A percentile compares a stretch with the other conserved stretches of the same genome.
These are phyloP conservation scores for Caradrina clavipalpis DNA, from an alignment of 2,888 invertebrate genomes.

Conservation along the genomic window DNA sequence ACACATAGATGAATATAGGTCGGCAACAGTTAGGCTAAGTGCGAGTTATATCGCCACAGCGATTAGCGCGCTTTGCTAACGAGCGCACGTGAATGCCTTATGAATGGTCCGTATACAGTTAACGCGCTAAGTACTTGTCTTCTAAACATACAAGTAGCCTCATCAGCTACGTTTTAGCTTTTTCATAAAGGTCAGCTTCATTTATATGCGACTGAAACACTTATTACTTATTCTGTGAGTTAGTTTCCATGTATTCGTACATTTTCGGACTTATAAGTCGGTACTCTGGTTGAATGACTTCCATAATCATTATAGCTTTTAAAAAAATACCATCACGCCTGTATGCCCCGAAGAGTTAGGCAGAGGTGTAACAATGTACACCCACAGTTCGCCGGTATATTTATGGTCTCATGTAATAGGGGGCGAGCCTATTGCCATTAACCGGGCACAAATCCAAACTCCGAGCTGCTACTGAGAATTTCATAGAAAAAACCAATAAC, in stretches of 20 bases:
- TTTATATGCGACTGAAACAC: neutral
- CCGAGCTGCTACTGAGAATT: too few species aligned
- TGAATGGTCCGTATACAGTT: conserved; percentile 40
- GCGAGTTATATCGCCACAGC: conserved; percentile 49
- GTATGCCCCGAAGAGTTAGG: too few species aligned
- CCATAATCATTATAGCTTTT: conserved; percentile 9
- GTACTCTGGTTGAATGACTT: conserved; percentile 2
- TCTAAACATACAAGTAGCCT: conserved; percentile 48
- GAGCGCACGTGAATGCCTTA: conserved; percentile 45
- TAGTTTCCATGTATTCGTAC: neutral
- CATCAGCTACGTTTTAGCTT: conserved; percentile 35
- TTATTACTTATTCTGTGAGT: conserved; percentile 1
- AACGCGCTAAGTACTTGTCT: conserved; percentile 38
- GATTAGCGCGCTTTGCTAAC: conserved; percentile 49
- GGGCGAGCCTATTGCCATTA: too few species aligned
- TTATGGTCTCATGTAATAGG: too few species aligned
- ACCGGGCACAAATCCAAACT: too few species aligned
- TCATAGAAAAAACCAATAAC: too few species aligned
- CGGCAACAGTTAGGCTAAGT: conserved; percentile 32
- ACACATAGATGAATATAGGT: conserved; percentile 29
- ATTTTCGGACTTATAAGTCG: neutral
- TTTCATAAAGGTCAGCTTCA: conserved; percentile 16
- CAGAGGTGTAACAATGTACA: too few species aligned
- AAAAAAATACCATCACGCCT: too few species aligned
- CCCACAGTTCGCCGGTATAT: too few species aligned